A percentile compares a stretch with the other conserved stretches of the same genome.
These are phyloP conservation scores for Takifugu rubripes DNA, from an alignment of 2,797 vertebrate genomes.

Conservation along the genomic window DNA sequence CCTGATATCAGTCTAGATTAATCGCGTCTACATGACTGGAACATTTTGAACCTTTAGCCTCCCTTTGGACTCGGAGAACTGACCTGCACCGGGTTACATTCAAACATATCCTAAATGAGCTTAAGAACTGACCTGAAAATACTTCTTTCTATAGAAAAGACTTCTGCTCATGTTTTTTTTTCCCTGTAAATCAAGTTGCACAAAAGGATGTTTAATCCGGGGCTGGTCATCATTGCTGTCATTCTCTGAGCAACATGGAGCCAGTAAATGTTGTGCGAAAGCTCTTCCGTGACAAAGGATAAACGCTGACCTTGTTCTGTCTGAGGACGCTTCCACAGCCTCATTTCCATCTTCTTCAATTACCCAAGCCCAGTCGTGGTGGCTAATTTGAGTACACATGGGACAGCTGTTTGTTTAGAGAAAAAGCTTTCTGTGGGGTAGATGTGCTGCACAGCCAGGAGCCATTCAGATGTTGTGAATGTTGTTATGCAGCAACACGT, in stretches of 20 bases:
- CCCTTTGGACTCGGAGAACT: too few relatives aligned
- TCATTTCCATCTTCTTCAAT: not conserved
- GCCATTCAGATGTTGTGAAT: constrained; percentile 10
- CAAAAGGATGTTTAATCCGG: too few relatives aligned
- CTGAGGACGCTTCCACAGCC: not conserved
- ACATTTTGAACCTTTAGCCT: too few relatives aligned
- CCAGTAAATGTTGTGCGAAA: not conserved
- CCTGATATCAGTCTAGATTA: too few relatives aligned
- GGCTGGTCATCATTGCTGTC: too few relatives aligned
- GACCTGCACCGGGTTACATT: too few relatives aligned
- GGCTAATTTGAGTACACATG: not conserved
- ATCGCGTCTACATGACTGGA: too few relatives aligned
- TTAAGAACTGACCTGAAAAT: too few relatives aligned
- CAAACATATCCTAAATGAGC: too few relatives aligned
- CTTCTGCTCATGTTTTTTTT: too few relatives aligned
- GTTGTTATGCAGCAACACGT: constrained; percentile 26
- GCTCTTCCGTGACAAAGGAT: constrained; percentile 13
- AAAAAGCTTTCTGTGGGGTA: constrained; percentile 10
- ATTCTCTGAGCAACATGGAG: not conserved
- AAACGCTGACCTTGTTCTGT: not conserved
- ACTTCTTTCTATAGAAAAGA: too few relatives aligned
- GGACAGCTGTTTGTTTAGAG: not conserved
- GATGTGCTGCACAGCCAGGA: constrained; percentile 5
- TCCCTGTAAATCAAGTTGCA: too few relatives aligned
- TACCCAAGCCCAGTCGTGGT: not conserved